Evolutionary conservation across 2,113 vertebrate genomes (phyloP).

Genomic region (Chrysochloris asiatica): DNA sequence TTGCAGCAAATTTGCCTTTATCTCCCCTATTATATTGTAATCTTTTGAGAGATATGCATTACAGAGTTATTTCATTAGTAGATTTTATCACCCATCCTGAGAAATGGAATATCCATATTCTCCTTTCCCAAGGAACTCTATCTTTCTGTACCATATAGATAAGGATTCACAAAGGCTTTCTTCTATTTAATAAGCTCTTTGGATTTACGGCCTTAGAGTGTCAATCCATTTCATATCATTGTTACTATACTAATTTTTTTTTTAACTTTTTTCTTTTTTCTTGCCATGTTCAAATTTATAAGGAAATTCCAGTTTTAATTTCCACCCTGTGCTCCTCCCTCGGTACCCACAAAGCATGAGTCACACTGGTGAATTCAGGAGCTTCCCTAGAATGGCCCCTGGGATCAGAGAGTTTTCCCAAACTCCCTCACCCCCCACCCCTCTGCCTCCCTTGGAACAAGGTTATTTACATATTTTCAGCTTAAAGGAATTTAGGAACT

Average conservation of each 20-base stretch:
- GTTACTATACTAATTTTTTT: constrained; percentile 59
- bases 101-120: too few relatives aligned
- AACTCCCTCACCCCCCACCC: not conserved
- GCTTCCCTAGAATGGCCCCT: constrained; percentile 58
- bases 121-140: too few relatives aligned
- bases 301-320: constrained; percentile 75
- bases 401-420: not conserved
- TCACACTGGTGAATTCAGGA: constrained; percentile 66
- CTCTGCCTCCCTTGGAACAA: not conserved
- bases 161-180: too few relatives aligned
- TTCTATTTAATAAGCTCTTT: too few relatives aligned
- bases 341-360: constrained; percentile 47
- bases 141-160: too few relatives aligned
- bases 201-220: too few relatives aligned
- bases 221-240: too few relatives aligned
- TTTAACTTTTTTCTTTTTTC: constrained; percentile 81
- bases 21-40: too few relatives aligned
- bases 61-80: too few relatives aligned
- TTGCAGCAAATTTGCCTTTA: too few relatives aligned
- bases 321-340: constrained; percentile 61
- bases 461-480: constrained; percentile 58
- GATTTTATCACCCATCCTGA: too few relatives aligned
- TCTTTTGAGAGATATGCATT: too few relatives aligned
- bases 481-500: constrained; percentile 66
- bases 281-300: constrained; percentile 83